These are phyloP conservation scores for Chloropsis cyanopogon DNA, from an alignment of 2,113 vertebrate genomes.

Conservation along the genomic window DNA sequence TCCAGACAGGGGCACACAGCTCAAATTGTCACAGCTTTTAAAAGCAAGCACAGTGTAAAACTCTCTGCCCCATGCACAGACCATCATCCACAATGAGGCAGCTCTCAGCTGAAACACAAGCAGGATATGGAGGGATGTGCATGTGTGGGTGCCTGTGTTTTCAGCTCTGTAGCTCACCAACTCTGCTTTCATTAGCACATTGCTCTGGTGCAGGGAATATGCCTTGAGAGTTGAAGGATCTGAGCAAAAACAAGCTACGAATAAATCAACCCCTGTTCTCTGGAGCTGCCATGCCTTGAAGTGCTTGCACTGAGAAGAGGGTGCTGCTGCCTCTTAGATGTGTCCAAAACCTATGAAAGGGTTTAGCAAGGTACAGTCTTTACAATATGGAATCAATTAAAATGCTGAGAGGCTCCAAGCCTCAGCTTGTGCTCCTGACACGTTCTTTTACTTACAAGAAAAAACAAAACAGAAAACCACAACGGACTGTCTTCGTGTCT, in stretches of 20 bases:
- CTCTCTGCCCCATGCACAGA: background rate
- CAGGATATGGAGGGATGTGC: accelerated
- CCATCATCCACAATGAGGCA: background rate
- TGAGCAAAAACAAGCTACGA: background rate
- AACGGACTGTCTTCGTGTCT: background rate
- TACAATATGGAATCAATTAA: slow-evolving; percentile 12
- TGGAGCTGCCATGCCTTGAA: background rate
- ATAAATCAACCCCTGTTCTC: background rate
- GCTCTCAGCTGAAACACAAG: background rate
- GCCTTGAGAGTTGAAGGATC: background rate
- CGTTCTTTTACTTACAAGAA: background rate
- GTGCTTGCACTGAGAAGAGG: background rate
- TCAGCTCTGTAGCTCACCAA: background rate
- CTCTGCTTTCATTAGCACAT: slow-evolving; percentile 12
- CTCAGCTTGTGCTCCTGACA: background rate
- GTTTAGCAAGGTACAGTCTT: background rate
- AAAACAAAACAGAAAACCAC: slow-evolving; percentile 19
- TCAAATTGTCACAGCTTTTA: background rate
- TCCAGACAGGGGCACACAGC: background rate
- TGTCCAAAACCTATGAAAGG: background rate
- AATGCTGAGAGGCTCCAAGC: background rate
- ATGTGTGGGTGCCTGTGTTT: background rate
- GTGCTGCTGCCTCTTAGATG: background rate
- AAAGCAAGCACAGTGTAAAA: background rate
- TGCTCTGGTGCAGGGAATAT: accelerated